phyloP scores from a whole-genome alignment of 2,113 vertebrate species.

The Zapus hudsonius region DNA sequence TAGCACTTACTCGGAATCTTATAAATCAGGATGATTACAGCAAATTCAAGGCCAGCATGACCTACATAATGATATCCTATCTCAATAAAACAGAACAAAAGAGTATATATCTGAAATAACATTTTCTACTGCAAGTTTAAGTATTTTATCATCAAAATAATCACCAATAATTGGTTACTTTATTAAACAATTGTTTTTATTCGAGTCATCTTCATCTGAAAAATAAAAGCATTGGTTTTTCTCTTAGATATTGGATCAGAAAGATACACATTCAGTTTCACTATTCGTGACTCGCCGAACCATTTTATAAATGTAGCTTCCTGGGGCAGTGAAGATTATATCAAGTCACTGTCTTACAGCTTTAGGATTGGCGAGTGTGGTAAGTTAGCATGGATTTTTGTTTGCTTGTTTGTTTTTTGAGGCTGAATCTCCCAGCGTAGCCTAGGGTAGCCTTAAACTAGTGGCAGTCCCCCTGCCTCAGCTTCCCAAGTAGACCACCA shows the following conservation, averaged over 20 bases:
- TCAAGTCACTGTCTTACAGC: slow-evolving; percentile 89
- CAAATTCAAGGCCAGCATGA: background rate
- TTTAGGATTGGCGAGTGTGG: slow-evolving; percentile 94
- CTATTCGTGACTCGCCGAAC: slow-evolving; percentile 91
- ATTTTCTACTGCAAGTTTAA: slow-evolving; percentile 21
- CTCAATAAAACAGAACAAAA: background rate
- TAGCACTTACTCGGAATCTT: background rate
- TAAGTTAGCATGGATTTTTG: slow-evolving; percentile 81
- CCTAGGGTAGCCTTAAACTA: too few relatives aligned
- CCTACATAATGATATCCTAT: background rate
- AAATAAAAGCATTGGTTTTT: slow-evolving; percentile 67
- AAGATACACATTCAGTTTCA: slow-evolving; percentile 94
- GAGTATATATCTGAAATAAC: background rate
- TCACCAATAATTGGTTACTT: background rate
- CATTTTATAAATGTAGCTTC: slow-evolving; percentile 91
- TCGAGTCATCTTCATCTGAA: slow-evolving; percentile 54
- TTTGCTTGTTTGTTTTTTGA: background rate
- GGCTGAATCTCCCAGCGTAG: too few relatives aligned
- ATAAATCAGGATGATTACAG: background rate
- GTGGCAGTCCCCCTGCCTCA: too few relatives aligned
- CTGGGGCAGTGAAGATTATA: slow-evolving; percentile 92
- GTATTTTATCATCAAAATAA: slow-evolving; percentile 23
- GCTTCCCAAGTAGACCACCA: background rate
- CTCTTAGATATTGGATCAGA: slow-evolving; percentile 92
- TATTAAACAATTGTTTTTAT: slow-evolving; percentile 5